Base-by-base conservation (phyloP, 2,113 vertebrate genomes). In the Phalacrocorax carbo region DNA sequence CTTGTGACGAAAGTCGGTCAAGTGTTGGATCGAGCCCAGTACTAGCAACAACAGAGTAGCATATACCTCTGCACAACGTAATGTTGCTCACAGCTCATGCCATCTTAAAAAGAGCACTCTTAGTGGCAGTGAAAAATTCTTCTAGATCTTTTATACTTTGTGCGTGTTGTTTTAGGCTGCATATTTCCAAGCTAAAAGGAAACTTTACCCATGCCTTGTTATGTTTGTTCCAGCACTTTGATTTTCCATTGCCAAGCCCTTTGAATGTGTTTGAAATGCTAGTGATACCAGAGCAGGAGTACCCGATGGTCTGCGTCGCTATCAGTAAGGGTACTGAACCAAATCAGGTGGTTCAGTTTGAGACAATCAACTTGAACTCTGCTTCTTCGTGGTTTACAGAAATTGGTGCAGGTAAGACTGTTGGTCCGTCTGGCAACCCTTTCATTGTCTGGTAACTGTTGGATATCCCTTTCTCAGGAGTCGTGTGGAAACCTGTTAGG, bases 291-390 rank as follows among this genome's bases (percentile, higher is more conserved):
- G 99, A 99, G 96, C 99, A 99, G 96, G 99, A 99, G 92, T 99
- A 99, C 62, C 99, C 99, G 13, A 98, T 99, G 98, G 98, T 99
- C 88, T 99, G 99, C 15, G 99, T 99, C 54, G 99, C 99, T 26
- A 98, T 99, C 97, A 99, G 99, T 92, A 98, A 98, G 93, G 99
- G 99, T 58, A 79, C 91, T 0, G 99, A 99, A 86, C 97, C 98
- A 1, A 97, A 98, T 64, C 99, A 99, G 95, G 99, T 99, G 10
- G 99, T 99, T 95, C 99, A 99, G 95, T 99, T 99, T 52, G 99
- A 99, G 98, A 99, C 99, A 97, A 99, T 99, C 98, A 99, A 99
- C 98, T 98, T 99, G 94, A 99, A 99, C 98, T 99, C 99, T 22
- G 99, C 99, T 48, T 99, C 99, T 32, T 99, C 99, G 4, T 99